phyloP scores from a whole-genome alignment of 2,797 vertebrate genomes.

The Poeciliopsis gracilis region DNA sequence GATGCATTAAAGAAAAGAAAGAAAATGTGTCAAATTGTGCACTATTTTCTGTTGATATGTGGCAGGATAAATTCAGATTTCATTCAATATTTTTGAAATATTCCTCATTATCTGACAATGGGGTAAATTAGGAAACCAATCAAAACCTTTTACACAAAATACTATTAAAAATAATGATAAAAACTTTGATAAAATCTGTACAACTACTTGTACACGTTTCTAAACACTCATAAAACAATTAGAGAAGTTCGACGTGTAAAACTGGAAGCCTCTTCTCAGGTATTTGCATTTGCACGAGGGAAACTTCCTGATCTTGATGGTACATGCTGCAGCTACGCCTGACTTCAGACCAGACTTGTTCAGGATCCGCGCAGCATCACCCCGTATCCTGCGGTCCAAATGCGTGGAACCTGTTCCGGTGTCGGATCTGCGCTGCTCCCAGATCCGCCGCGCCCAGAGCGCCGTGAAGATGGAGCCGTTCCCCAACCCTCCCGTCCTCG shows the following conservation, averaged over 20 bases:
- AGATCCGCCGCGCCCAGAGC: slow-evolving; percentile 60
- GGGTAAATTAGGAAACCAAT: background rate
- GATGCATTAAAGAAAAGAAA: background rate
- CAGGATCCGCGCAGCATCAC: slow-evolving; percentile 8
- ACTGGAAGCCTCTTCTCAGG: background rate
- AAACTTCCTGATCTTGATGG: background rate
- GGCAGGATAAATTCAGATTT: background rate
- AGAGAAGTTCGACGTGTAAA: background rate
- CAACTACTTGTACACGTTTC: background rate
- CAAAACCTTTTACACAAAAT: background rate
- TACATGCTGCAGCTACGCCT: background rate
- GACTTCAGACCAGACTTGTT: background rate
- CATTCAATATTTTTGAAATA: background rate
- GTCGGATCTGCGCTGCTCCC: slow-evolving; percentile 34
- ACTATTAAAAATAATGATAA: background rate
- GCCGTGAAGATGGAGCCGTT: slow-evolving; percentile 50
- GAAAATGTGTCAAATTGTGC: background rate
- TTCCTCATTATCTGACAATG: background rate
- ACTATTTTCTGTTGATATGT: background rate
- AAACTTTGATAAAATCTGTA: background rate
- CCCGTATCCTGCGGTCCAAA: slow-evolving; percentile 38
- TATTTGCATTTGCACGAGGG: background rate
- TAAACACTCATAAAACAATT: background rate
- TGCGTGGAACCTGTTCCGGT: slow-evolving; percentile 31
- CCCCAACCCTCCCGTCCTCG: slow-evolving; percentile 39